Evolutionary conservation across 2,113 vertebrate species (phyloP), one percentile per base, ranked within the genome.

Genomic region (Ciconia stormi): DNA sequence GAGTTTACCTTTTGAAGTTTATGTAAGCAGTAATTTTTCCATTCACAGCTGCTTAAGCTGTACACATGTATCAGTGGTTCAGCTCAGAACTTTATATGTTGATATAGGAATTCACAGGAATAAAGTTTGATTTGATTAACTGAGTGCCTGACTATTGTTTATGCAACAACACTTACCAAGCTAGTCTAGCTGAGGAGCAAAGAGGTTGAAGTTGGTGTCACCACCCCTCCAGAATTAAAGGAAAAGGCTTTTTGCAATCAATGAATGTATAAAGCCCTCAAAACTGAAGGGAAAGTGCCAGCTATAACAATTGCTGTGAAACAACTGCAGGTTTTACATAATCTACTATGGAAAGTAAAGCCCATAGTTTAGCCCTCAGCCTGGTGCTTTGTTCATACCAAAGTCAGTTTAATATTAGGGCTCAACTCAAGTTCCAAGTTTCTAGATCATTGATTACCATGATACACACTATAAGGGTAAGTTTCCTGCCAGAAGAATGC

Each of bases 51-150:
- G 67, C 86, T 65, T 52, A 62, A 87, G 89, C 86, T 96, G 81
- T 94, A 67, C 29, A 50, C 0, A 0, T 20, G 16, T 38, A 59
- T 65, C 23, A 36, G 46, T 42, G 73, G 72, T 96, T 92, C 63
- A 87, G 73, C 89, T 72, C 36, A 72, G 34, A 76, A 52, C 61
- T 69, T 87, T 8, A 4, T 61, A 61, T 53, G 53, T 34, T 90
- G 70, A 18, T 61, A 72, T 3, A 79, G 19, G 34, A 91, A 89
- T 71, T 84, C 16, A 59, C 9, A 8, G 73, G n/a, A 97, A 97
- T 97, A 97, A 96, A 96, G 49, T 90, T 79, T 67, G 27, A 87
- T 90, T 95, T 95, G 34, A 71, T n/a, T 76, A 76, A 82, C 26
- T 20, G 38, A 36, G 70, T 61, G 15, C 47, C 9, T 69, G 61